Conservation (phyloP, 1,140 invertebrate species). For the Hormaphis cornu region DNA sequence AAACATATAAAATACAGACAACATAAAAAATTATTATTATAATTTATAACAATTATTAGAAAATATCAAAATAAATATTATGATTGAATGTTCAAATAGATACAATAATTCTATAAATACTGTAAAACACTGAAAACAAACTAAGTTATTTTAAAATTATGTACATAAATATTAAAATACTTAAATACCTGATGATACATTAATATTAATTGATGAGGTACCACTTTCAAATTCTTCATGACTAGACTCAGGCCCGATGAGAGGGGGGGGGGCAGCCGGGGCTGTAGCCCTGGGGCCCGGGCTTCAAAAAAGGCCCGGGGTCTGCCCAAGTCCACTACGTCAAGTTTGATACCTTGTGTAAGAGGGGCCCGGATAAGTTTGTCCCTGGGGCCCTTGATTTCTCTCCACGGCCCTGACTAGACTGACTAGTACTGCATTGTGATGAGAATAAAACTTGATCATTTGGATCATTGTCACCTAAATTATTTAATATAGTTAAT, state of each 20-base stretch:
- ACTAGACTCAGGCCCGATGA: no score
- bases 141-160: not conserved
- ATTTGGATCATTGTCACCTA: not conserved
- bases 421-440: no score
- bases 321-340: no score
- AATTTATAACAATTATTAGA: not conserved
- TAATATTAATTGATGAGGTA: not conserved
- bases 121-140: not conserved
- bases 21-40: no score
- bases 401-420: no score
- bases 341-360: no score
- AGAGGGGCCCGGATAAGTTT: no score
- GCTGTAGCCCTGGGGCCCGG: no score
- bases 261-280: no score
- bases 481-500: not conserved
- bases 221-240: not conserved
- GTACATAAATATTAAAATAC: not conserved
- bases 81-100: not conserved
- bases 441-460: not conserved
- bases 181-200: not conserved
- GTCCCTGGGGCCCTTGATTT: no score
- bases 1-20: no score
- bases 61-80: not conserved
- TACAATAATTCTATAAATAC: not conserved
- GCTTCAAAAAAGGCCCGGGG: no score